Evolutionary conservation across 2,888 invertebrate species (phyloP).

Genomic region (Atherix ibis): DNA sequence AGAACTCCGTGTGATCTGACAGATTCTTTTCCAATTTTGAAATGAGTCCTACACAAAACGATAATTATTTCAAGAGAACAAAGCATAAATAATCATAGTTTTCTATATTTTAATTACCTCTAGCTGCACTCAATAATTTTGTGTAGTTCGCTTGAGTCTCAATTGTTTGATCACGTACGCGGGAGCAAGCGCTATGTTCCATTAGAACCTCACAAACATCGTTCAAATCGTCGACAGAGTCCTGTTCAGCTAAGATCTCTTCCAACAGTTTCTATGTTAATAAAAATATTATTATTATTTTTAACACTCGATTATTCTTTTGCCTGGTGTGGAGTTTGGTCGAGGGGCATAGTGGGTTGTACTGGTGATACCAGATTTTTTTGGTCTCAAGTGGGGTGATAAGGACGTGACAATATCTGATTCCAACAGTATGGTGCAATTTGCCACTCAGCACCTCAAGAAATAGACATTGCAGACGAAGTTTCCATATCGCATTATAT

Average conservation of each 20-base stretch:
- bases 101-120: slow-evolving; percentile 43
- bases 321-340: too few relatives aligned
- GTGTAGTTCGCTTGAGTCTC: slow-evolving; percentile 71
- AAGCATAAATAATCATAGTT: too few relatives aligned
- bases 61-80: too few relatives aligned
- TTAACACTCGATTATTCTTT: too few relatives aligned
- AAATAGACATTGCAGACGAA: too few relatives aligned
- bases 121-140: slow-evolving; percentile 58
- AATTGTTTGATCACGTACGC: slow-evolving; percentile 75
- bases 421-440: too few relatives aligned
- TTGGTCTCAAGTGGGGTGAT: too few relatives aligned
- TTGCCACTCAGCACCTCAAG: too few relatives aligned
- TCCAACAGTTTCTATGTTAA: slow-evolving; percentile 44
- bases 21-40: slow-evolving; percentile 80
- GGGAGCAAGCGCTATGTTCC: slow-evolving; percentile 70
- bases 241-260: slow-evolving; percentile 61
- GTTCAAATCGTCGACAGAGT: slow-evolving; percentile 65
- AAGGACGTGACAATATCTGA: too few relatives aligned
- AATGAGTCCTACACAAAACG: slow-evolving; percentile 38
- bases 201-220: slow-evolving; percentile 75
- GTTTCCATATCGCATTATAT: too few relatives aligned
- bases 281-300: slow-evolving; percentile 4
- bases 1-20: slow-evolving; percentile 79
- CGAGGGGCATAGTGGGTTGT: too few relatives aligned
- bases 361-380: too few relatives aligned